Evolutionary conservation across 2,888 invertebrate genomes (phyloP), one percentile per base, ranked within the genome.

Genomic region (Ferdinandea cuprea): DNA sequence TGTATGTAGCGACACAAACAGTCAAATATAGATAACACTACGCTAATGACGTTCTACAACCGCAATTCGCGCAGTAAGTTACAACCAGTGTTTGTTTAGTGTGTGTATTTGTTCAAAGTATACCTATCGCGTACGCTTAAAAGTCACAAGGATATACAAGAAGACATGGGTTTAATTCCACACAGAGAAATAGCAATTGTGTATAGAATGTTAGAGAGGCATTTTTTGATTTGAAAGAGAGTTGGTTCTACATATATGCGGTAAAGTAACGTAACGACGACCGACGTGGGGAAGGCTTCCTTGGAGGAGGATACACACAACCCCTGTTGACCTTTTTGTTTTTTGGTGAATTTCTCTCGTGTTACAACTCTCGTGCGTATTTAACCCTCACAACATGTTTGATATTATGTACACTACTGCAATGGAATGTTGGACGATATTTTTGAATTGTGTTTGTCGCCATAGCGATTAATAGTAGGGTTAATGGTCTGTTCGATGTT

Each of bases 301-400:
- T 72, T 50, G 28, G 32, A 1, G 32, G 32, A n/a, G n/a, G n/a
- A n/a, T n/a, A n/a, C n/a, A 44, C 15, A n/a, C 8, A 71, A 71
- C 58, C 71, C 71, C 48, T 48, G 42, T 61, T 58, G 56, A 71
- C 71, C 48, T 44, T 65, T 48, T 63, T 44, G 56, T 48, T 63
- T 63, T 25, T 54, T 37, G 19, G 44, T 5, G 5, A n/a, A 11
- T 65, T 28, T 35, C 50, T 50, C 46, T 21, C 17, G 8, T 44
- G 32, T 3, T 37, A 25, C n/a, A n/a, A n/a, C 25, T 25, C 25
- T 63, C 25, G 46, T 13, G 42, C 44, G 21, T 21, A 37, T 30
- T 30, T 58, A 59, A 48, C 66, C 66, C 78, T 54, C 73, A 50
- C 58, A 78, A 71, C 50, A 66, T 66, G 30, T 68, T 79, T 46